phyloP scores from a whole-genome alignment of 2,113 vertebrate genomes.

The Gopherus flavomarginatus region DNA sequence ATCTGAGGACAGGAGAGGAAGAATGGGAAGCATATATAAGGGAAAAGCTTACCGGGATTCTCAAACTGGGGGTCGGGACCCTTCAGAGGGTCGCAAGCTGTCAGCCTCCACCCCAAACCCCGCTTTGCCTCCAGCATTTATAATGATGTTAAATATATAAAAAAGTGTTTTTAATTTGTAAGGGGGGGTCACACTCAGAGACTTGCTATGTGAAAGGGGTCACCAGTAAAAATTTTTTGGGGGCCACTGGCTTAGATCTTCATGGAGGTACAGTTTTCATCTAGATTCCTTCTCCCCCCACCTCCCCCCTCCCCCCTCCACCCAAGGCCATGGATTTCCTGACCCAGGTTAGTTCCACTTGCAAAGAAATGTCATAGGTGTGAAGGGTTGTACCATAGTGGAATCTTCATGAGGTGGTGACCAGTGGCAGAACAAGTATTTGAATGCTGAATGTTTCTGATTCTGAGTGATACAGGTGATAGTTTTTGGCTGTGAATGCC shows the following conservation, averaged over 20 bases:
- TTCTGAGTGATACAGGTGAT: not conserved
- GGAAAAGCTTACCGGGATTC: not conserved
- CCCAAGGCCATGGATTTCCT: not conserved
- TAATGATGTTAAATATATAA: too few species aligned
- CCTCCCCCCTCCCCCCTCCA: too few species aligned
- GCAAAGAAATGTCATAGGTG: not conserved
- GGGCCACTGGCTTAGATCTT: not conserved
- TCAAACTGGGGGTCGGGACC: too few species aligned
- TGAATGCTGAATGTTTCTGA: rapidly evolving
- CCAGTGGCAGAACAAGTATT: not conserved
- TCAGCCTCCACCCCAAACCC: too few species aligned
- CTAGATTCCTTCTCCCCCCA: not conserved
- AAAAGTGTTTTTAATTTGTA: too few species aligned
- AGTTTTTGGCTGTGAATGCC: not conserved
- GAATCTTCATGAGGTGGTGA: not conserved
- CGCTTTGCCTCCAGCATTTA: too few species aligned
- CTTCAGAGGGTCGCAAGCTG: too few species aligned
- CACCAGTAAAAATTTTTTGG: too few species aligned
- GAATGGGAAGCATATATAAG: not conserved
- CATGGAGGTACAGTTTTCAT: not conserved
- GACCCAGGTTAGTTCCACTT: slow-evolving; percentile 77
- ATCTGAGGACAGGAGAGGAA: not conserved
- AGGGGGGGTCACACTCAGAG: too few species aligned
- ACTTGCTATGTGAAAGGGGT: too few species aligned
- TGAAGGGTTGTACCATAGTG: rapidly evolving